Conservation (phyloP, 2,888 invertebrate genomes). For the Cataglyphis cursor region DNA sequence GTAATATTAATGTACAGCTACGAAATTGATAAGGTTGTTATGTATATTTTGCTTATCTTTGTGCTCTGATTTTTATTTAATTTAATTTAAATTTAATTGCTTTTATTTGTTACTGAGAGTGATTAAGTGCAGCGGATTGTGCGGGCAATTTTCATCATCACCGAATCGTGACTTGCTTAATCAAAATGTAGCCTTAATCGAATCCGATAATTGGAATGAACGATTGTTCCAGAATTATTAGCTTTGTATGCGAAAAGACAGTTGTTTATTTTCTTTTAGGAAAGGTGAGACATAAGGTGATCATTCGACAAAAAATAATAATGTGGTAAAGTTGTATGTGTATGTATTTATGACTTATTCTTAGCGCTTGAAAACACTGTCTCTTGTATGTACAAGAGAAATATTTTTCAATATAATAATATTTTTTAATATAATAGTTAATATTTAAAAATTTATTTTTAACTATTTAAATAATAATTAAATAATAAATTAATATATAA, state of each 20-base stretch:
- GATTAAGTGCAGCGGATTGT: slow-evolving; percentile 14
- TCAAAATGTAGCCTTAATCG: slow-evolving; percentile 1
- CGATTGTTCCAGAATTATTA: not conserved
- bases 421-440: not conserved
- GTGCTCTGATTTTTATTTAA: slow-evolving; percentile 14
- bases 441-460: not conserved
- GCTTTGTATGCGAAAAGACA: not conserved
- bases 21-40: not conserved
- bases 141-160: slow-evolving; percentile 5
- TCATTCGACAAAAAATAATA: not conserved
- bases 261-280: not conserved
- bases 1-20: not conserved
- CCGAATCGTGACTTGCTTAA: not conserved
- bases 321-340: not conserved
- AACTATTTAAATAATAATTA: not conserved
- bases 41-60: not conserved
- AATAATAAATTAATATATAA: not conserved
- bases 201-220: slow-evolving; percentile 23
- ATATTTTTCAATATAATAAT: not conserved
- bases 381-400: not conserved
- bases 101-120: not conserved
- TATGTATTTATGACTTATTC: not conserved
- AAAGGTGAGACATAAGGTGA: not conserved
- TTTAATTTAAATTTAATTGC: slow-evolving; percentile 24
- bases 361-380: not conserved